Base-by-base conservation (phyloP, 2,113 vertebrate genomes). In the Tenrec ecaudatus region DNA sequence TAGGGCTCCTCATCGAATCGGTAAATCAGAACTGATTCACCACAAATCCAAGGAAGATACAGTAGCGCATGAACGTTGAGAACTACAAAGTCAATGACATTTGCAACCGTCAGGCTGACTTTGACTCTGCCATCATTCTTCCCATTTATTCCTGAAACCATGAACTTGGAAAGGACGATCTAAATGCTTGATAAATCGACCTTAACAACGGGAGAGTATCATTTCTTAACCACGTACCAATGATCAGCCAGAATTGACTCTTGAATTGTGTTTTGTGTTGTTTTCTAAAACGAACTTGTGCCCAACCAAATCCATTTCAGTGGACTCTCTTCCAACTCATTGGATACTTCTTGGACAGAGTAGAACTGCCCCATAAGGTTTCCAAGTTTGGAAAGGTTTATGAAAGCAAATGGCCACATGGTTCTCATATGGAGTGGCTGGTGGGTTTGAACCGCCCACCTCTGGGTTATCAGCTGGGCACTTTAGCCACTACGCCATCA, bases 91-190 rank as follows among this genome's bases (percentile, higher is more conserved):
- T 20, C 66, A 73, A 19, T 53, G 78, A 69, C 25, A 22, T 47
- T 78, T 78, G 60, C 38, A 47, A 66, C 66, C 47, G 23, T 47
- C 38, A 36, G 8, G 31, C 36, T 85, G 77, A 88, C 25, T 6
- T 31, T 60, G 58, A 29, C 27, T 91, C 64, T 81, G 12, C 79
- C 27, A 58, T 43, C 19, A 31, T 6, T 78, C 66, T 73, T 64
- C 23, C 29, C 29, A 78, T 29, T 53, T 9, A 81, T 38, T 82
- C 31, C 81, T 84, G 22, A 95, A 95, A 64, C 43, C 75, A 68
- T 20, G 9, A 60, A 58, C 23, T 88, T 77, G 85, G 2, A 62
- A 66, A 83, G 79, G 14, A n/a, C 27, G 38, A 43, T 29, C 6
- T 62, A 62, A 19, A 19, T 62, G 22, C 60, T 69, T 64, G 83